These are phyloP conservation scores for Parochlus steinenii DNA, from an alignment of 2,888 invertebrate species.

Conservation along the genomic window DNA sequence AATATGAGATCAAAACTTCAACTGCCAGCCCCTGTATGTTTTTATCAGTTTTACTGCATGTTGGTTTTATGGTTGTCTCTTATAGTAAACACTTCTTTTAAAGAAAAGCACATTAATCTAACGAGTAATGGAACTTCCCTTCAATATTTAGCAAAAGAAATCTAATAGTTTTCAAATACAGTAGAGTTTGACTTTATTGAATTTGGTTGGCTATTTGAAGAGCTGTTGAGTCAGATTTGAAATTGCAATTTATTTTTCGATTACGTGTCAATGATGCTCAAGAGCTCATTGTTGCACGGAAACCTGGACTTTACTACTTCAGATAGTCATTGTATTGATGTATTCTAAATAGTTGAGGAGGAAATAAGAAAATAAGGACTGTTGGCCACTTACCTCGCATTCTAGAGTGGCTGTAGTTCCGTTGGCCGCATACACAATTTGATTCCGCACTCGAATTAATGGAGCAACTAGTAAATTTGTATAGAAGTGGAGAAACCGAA, in stretches of 20 bases:
- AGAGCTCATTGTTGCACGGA: neutral
- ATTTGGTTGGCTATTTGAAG: too few relatives aligned
- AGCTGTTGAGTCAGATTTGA: too few relatives aligned
- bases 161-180: too few relatives aligned
- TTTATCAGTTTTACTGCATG: too few relatives aligned
- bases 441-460: constrained; percentile 60
- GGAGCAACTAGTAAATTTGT: constrained; percentile 53
- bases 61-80: too few relatives aligned
- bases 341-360: constrained; percentile 29
- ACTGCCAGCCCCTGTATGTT: too few relatives aligned
- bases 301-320: neutral
- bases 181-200: too few relatives aligned
- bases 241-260: neutral
- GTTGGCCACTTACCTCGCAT: constrained; percentile 42
- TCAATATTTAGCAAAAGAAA: too few relatives aligned
- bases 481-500: constrained; percentile 6
- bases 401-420: constrained; percentile 54
- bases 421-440: constrained; percentile 53
- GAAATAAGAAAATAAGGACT: constrained; percentile 54
- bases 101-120: too few relatives aligned
- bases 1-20: too few relatives aligned
- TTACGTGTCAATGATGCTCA: neutral
- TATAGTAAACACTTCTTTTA: too few relatives aligned
- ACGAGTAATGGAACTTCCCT: too few relatives aligned
- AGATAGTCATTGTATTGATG: neutral